Evolutionary conservation across 2,888 invertebrate genomes (phyloP).

Genomic region (Agriotes lineatus): DNA sequence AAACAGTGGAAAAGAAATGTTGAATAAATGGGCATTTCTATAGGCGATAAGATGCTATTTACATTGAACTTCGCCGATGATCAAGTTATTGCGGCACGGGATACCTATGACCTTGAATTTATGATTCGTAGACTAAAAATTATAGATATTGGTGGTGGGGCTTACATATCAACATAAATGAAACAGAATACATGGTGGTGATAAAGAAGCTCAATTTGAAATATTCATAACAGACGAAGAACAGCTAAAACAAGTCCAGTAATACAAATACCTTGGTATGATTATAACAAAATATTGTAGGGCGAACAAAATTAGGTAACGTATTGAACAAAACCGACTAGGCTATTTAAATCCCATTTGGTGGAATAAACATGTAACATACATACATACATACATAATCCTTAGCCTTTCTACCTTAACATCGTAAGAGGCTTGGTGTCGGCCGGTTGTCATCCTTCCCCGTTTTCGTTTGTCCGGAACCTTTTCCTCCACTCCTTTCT

Average conservation of each 20-base stretch:
- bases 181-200: background rate
- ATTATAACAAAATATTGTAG: background rate
- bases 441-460: no score
- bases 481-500: no score
- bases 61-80: background rate
- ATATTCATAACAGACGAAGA: background rate
- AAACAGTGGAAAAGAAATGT: background rate
- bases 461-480: no score
- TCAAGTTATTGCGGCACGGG: background rate
- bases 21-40: background rate
- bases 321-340: background rate
- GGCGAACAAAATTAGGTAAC: background rate
- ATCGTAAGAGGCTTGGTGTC: no score
- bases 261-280: background rate
- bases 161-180: no score
- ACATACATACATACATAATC: no score
- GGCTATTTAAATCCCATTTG: background rate
- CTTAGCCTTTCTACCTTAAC: no score
- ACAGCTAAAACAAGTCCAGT: background rate
- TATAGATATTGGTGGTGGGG: background rate
- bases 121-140: no score
- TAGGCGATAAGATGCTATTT: background rate
- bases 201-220: background rate
- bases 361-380: background rate
- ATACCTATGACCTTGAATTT: no score